phyloP scores from a whole-genome alignment of 2,113 vertebrate genomes.

The Delphinus delphis region DNA sequence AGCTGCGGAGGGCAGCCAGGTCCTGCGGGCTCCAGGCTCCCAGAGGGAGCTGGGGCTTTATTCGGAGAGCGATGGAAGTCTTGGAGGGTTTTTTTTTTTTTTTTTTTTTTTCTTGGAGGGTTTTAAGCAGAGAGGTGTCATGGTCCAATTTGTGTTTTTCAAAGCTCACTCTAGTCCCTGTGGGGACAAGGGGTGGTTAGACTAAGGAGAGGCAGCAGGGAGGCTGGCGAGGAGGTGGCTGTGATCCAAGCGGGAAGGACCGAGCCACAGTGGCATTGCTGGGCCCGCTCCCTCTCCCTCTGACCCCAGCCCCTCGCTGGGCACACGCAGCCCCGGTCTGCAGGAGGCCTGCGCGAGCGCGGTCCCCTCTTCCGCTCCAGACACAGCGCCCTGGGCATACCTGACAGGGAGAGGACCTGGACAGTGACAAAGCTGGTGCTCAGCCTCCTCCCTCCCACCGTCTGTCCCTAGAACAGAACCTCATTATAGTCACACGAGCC shows the following conservation, averaged over 20 bases:
- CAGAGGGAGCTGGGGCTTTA: background rate
- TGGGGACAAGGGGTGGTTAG: background rate
- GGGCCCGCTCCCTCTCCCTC: background rate
- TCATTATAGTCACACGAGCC: background rate
- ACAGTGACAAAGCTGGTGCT: background rate
- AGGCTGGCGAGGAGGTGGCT: background rate
- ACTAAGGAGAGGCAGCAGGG: background rate
- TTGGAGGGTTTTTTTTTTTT: background rate
- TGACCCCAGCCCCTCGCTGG: background rate
- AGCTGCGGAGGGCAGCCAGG: background rate
- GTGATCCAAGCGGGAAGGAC: background rate
- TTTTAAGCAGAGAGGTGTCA: background rate
- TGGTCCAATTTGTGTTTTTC: background rate
- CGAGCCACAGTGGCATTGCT: background rate
- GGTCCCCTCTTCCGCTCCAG: background rate
- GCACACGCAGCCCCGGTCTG: background rate
- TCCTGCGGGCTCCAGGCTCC: background rate
- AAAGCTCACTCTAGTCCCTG: background rate
- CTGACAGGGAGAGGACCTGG: background rate
- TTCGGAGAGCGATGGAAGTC: background rate
- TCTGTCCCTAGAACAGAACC: conserved; percentile 35
- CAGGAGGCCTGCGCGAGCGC: background rate
- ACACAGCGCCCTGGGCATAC: accelerated
- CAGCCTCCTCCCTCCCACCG: background rate
- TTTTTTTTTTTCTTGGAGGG: background rate